Conservation (phyloP, 1,140 invertebrate genomes). For the Agrypnia vestita region DNA sequence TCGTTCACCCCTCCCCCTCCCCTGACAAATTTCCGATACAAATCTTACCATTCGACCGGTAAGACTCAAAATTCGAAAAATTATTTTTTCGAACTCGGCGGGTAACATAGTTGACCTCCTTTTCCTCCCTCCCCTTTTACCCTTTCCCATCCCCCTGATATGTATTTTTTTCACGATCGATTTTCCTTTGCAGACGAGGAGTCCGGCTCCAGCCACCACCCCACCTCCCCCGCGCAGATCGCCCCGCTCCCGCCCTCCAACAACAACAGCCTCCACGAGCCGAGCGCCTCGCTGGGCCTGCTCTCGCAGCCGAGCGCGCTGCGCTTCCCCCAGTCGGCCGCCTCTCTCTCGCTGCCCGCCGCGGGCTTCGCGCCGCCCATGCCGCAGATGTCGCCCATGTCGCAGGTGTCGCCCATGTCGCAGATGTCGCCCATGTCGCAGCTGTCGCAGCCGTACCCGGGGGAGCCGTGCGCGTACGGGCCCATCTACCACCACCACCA, state of each 20-base stretch:
- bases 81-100: no score
- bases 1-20: no score
- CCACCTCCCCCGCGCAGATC: slow-evolving; percentile 47
- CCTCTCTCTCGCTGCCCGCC: slow-evolving; percentile 37
- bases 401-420: not conserved
- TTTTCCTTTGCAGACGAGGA: slow-evolving; percentile 24
- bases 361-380: slow-evolving; percentile 33
- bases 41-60: no score
- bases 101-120: no score
- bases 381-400: not conserved
- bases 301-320: slow-evolving; percentile 2
- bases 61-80: no score
- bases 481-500: slow-evolving; percentile 56
- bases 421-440: slow-evolving; percentile 33
- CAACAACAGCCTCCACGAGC: slow-evolving; percentile 37
- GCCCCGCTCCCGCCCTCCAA: slow-evolving; percentile 16
- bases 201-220: slow-evolving; percentile 15
- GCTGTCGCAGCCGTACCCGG: slow-evolving; percentile 53
- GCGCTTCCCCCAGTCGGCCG: slow-evolving; percentile 11
- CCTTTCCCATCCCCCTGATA: no score
- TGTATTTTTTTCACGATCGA: no score
- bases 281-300: not conserved
- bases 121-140: no score
- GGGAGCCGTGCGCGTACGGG: slow-evolving; percentile 53
- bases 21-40: no score